A percentile compares a stretch with the other conserved stretches of the same genome.
phyloP scores from a whole-genome alignment of 2,888 invertebrate genomes.

The Xiphydria camelus region DNA sequence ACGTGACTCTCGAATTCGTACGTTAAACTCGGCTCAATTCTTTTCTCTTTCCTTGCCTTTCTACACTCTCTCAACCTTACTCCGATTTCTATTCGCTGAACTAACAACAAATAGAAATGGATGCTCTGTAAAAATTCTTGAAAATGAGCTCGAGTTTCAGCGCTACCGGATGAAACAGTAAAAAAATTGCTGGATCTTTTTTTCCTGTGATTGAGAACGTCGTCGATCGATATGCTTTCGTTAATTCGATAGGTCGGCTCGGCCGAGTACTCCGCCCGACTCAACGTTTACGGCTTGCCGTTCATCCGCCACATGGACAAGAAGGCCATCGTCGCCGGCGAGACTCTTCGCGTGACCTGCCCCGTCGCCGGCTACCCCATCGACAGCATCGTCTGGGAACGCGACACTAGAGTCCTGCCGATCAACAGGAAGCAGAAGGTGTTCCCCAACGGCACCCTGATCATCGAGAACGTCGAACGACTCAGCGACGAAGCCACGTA shows the following conservation, averaged over 20 bases:
- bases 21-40: no score
- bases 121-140: no score
- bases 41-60: no score
- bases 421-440: conserved; percentile 95
- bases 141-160: no score
- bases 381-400: conserved; percentile 92
- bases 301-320: conserved; percentile 92
- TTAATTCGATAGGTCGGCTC: conserved; percentile 89
- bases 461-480: conserved; percentile 91
- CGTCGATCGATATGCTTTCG: no score
- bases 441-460: conserved; percentile 89
- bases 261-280: conserved; percentile 81
- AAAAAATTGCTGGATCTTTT: no score
- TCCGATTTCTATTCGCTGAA: no score
- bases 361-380: conserved; percentile 96
- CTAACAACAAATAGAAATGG: no score
- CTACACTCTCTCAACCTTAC: no score
- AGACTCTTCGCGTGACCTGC: conserved; percentile 85
- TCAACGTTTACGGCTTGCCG: conserved; percentile 88
- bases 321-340: conserved; percentile 89
- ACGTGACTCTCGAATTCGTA: no score
- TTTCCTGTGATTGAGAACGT: no score
- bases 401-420: conserved; percentile 83
- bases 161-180: no score
- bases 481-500: conserved; percentile 92